phyloP scores from a whole-genome alignment of 1,140 invertebrate species.

The Araneus ventricosus region DNA sequence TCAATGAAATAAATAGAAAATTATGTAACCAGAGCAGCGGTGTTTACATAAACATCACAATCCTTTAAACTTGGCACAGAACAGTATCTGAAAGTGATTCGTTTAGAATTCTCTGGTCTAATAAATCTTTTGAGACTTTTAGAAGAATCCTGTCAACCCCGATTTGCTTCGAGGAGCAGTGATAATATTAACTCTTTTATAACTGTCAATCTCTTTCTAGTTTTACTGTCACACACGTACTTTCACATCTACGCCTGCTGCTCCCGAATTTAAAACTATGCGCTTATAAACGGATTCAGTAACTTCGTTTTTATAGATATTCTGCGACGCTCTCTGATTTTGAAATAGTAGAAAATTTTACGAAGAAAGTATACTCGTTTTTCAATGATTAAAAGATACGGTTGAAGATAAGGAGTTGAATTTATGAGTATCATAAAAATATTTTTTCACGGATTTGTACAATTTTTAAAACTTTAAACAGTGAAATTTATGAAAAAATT shows the following conservation, averaged over 20 bases:
- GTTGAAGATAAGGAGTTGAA: too few relatives aligned
- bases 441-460: too few relatives aligned
- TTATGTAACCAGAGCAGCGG: not conserved
- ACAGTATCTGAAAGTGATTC: slow-evolving; percentile 31
- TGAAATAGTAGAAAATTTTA: not conserved
- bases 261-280: not conserved
- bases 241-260: not conserved
- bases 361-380: not conserved
- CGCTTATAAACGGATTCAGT: not conserved
- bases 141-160: slow-evolving; percentile 31
- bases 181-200: slow-evolving; percentile 9
- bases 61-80: not conserved
- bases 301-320: not conserved
- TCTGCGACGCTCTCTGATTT: not conserved
- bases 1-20: too few relatives aligned
- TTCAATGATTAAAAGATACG: not conserved
- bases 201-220: slow-evolving; percentile 5
- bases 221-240: slow-evolving; percentile 24
- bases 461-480: too few relatives aligned
- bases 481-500: too few relatives aligned
- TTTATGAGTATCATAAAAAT: too few relatives aligned
- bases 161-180: slow-evolving; percentile 17
- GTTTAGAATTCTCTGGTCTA: slow-evolving; percentile 21
- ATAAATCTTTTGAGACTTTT: slow-evolving; percentile 40
- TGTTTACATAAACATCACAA: slow-evolving; percentile 13